Evolutionary conservation across 2,113 vertebrate species (phyloP).

Genomic region (Colinus virginianus): DNA sequence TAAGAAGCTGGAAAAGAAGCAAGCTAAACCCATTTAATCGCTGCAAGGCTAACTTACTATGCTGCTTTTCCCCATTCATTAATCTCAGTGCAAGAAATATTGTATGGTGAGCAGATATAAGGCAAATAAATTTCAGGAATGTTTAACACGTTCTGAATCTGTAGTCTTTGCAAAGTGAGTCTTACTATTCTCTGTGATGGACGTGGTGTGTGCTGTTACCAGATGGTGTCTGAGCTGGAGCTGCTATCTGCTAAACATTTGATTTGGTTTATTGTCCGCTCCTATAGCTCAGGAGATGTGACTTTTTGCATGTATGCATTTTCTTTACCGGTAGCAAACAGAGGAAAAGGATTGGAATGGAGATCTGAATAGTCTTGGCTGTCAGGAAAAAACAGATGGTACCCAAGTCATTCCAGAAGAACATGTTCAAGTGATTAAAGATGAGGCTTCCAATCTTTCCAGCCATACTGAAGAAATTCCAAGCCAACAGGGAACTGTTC

Average conservation of each 20-base stretch:
- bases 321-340: conserved; percentile 26
- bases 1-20: neutral
- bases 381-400: neutral
- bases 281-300: neutral
- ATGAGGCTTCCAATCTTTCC: neutral
- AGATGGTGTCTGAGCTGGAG: neutral
- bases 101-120: neutral
- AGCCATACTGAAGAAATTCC: neutral
- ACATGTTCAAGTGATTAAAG: neutral
- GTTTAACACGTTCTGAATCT: neutral
- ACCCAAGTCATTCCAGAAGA: neutral
- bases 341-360: neutral
- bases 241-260: neutral
- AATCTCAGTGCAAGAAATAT: neutral
- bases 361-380: neutral
- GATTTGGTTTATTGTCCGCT: neutral
- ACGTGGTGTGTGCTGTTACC: neutral
- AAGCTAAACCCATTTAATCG: neutral
- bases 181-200: neutral
- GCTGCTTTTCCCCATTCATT: neutral
- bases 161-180: neutral
- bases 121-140: neutral
- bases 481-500: neutral
- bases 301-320: neutral
- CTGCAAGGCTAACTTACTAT: neutral